These are phyloP conservation scores for Liposcelis brunnea DNA, from an alignment of 2,888 invertebrate genomes.

Conservation along the genomic window DNA sequence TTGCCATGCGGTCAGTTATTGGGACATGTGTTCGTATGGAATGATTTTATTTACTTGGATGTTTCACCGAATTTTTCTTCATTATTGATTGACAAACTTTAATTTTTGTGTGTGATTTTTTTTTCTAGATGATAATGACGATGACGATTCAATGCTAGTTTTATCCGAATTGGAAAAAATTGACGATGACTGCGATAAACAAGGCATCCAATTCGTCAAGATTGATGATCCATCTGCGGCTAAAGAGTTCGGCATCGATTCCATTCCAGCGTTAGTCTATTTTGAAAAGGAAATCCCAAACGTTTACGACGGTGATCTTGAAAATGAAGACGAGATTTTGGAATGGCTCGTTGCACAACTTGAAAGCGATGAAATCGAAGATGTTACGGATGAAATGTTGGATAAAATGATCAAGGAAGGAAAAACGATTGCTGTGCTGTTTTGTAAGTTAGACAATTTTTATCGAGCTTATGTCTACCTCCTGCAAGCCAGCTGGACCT, in stretches of 20 bases:
- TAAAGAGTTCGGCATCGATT: constrained; percentile 70
- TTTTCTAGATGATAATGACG: constrained; percentile 69
- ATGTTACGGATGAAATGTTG: constrained; percentile 87
- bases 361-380: constrained; percentile 86
- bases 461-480: too few species aligned
- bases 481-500: too few species aligned
- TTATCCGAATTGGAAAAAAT: constrained; percentile 79
- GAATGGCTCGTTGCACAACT: constrained; percentile 76
- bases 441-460: constrained; percentile 53
- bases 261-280: constrained; percentile 71
- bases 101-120: constrained; percentile 13
- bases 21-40: too few species aligned
- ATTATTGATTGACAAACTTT: not conserved
- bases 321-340: constrained; percentile 74
- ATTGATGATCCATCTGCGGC: constrained; percentile 76
- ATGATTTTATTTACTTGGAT: too few species aligned
- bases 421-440: constrained; percentile 74
- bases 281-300: constrained; percentile 88
- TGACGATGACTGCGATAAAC: constrained; percentile 82
- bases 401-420: constrained; percentile 77
- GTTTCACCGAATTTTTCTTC: not conserved
- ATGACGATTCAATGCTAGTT: constrained; percentile 73
- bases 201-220: constrained; percentile 85
- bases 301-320: constrained; percentile 77
- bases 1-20: too few species aligned